Conservation (phyloP, 2,888 invertebrate species). For the Eutolmus rufibarbis region DNA sequence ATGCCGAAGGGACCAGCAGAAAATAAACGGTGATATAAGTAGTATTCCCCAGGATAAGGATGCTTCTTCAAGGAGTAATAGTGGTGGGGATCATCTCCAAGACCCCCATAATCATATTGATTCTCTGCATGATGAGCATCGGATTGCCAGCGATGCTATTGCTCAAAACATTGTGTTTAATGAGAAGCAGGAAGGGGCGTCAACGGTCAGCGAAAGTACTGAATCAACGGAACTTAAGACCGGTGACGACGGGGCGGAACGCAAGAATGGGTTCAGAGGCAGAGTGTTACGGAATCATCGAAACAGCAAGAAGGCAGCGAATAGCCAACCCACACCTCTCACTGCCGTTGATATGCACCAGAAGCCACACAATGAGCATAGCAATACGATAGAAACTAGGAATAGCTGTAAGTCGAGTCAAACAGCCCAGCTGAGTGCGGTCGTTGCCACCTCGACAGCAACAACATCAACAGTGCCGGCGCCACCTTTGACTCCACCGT, state of each 20-base stretch:
- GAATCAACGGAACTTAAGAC: background rate
- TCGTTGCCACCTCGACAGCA: background rate
- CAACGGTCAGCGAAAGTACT: constrained; percentile 17
- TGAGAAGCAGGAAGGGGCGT: constrained; percentile 61
- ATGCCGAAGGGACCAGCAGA: constrained; percentile 36
- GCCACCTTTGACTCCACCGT: constrained; percentile 22
- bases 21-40: background rate
- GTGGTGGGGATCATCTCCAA: background rate
- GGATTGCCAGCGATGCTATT: constrained; percentile 59
- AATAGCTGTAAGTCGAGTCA: background rate
- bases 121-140: constrained; percentile 46
- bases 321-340: background rate
- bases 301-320: background rate
- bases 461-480: background rate
- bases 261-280: constrained; percentile 17
- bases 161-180: constrained; percentile 61
- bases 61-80: background rate
- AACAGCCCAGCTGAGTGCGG: background rate
- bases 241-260: background rate
- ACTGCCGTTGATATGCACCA: constrained; percentile 15
- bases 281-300: constrained; percentile 44
- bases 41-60: constrained; percentile 1
- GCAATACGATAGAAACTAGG: constrained; percentile 20
- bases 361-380: constrained; percentile 8
- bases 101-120: constrained; percentile 33